These are phyloP conservation scores for Siphlonurus alternatus DNA, from an alignment of 2,888 invertebrate genomes.

Conservation along the genomic window DNA sequence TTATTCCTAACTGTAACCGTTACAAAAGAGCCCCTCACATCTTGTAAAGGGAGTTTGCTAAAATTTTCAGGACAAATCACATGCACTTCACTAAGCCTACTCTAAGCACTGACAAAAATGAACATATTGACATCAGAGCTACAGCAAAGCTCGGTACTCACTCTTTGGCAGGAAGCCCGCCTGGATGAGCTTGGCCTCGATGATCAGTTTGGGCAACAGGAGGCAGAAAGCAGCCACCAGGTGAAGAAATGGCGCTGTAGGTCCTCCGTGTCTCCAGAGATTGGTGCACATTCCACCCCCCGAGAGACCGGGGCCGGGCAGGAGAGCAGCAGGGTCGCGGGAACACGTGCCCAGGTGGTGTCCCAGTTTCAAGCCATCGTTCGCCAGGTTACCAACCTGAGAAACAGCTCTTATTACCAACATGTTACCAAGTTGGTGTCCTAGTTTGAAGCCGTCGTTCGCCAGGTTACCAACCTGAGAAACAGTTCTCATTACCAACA, in stretches of 20 bases:
- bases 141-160: too few species aligned
- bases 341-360: neutral
- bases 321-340: neutral
- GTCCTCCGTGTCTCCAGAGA: slow-evolving; percentile 64
- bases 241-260: slow-evolving; percentile 69
- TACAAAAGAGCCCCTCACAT: too few species aligned
- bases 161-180: slow-evolving; percentile 61
- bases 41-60: too few species aligned
- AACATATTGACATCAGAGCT: too few species aligned
- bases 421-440: neutral
- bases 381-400: slow-evolving; percentile 64
- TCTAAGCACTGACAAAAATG: too few species aligned
- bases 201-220: slow-evolving; percentile 61
- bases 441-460: slow-evolving; percentile 73
- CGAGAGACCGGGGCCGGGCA: neutral
- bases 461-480: slow-evolving; percentile 59
- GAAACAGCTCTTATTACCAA: too few species aligned
- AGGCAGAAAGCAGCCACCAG: slow-evolving; percentile 66
- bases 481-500: too few species aligned
- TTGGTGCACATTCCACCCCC: slow-evolving; percentile 30
- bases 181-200: slow-evolving; percentile 71
- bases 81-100: too few species aligned
- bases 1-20: too few species aligned
- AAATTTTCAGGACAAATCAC: too few species aligned
- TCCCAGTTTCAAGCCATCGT: slow-evolving; percentile 68